Percentiles rank a stretch among this genome's conserved stretches.
These are phyloP conservation scores for Gila robusta DNA, from an alignment of 2,797 vertebrate genomes.

Conservation along the genomic window DNA sequence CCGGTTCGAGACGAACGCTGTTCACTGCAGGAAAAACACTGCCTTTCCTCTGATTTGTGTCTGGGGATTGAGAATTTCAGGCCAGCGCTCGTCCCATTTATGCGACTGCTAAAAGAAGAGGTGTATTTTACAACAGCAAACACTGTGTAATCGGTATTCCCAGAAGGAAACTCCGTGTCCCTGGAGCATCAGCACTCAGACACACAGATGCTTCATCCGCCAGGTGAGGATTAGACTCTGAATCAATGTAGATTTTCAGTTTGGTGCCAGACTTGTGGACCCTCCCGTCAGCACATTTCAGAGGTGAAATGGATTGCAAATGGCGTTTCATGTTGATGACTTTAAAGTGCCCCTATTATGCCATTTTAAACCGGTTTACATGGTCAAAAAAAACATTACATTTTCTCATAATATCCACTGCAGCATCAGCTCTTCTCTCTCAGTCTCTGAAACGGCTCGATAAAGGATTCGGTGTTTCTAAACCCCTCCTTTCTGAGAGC, in stretches of 20 bases:
- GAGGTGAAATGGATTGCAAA: neutral
- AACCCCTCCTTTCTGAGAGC: too few relatives aligned
- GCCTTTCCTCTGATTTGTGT: slow-evolving; percentile 69
- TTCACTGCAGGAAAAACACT: slow-evolving; percentile 67
- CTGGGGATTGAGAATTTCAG: slow-evolving; percentile 65
- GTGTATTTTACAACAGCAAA: slow-evolving; percentile 61
- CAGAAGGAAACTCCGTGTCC: slow-evolving; percentile 59
- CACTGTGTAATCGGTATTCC: slow-evolving; percentile 60
- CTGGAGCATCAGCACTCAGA: slow-evolving; percentile 55
- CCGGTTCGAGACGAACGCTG: slow-evolving; percentile 54
- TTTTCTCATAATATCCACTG: neutral
- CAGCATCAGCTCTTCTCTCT: neutral
- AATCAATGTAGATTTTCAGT: neutral
- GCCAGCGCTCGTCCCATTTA: slow-evolving; percentile 63
- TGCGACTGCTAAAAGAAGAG: slow-evolving; percentile 45
- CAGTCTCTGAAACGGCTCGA: too few relatives aligned
- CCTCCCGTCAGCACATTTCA: neutral
- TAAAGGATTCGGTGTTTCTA: too few relatives aligned
- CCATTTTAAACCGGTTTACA: neutral
- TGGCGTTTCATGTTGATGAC: neutral
- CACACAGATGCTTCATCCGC: slow-evolving; percentile 58
- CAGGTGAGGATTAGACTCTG: neutral
- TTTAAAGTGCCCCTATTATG: neutral
- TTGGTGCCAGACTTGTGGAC: neutral
- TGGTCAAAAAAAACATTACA: neutral